Conservation (phyloP, 64 coral and sea anemone species). For the Cladopsammia gracilis region DNA sequence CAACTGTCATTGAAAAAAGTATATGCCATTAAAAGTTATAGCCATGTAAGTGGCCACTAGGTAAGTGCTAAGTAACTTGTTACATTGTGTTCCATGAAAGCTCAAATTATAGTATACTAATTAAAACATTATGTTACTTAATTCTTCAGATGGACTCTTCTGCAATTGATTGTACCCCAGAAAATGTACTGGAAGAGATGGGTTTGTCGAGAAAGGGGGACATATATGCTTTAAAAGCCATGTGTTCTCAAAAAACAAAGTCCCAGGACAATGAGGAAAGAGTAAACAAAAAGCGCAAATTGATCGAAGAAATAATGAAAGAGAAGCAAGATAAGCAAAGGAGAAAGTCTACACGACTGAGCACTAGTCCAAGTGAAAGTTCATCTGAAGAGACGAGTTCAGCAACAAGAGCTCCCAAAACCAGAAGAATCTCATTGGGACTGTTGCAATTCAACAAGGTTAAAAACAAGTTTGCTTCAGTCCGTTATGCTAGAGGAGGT, state of each 20-base stretch:
- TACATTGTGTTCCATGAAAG: conserved; percentile 27
- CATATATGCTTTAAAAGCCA: conserved; percentile 47
- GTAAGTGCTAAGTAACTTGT: not conserved
- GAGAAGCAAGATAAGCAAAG: conserved; percentile 30
- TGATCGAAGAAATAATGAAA: conserved; percentile 41
- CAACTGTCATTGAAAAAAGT: not conserved
- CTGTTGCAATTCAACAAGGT: conserved; percentile 61
- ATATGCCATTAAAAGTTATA: not conserved
- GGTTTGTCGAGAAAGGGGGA: conserved; percentile 46
- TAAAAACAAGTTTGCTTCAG: conserved; percentile 52
- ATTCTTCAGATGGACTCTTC: conserved; percentile 65
- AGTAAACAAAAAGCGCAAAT: conserved; percentile 44
- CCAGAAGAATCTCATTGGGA: conserved; percentile 52
- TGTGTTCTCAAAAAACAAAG: conserved; percentile 47
- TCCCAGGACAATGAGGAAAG: conserved; percentile 13
- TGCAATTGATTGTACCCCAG: conserved; percentile 52
- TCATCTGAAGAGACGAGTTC: conserved; percentile 31
- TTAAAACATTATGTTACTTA: conserved; percentile 1
- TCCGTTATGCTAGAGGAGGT: conserved; percentile 51
- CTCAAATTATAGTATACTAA: conserved; percentile 37
- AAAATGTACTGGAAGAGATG: conserved; percentile 35
- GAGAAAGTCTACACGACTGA: conserved; percentile 30
- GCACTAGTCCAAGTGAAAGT: conserved; percentile 28
- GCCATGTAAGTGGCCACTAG: not conserved
- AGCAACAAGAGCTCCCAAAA: conserved; percentile 48